Conservation (phyloP, 2,113 vertebrate genomes). For the Sphyrna mokarran region DNA sequence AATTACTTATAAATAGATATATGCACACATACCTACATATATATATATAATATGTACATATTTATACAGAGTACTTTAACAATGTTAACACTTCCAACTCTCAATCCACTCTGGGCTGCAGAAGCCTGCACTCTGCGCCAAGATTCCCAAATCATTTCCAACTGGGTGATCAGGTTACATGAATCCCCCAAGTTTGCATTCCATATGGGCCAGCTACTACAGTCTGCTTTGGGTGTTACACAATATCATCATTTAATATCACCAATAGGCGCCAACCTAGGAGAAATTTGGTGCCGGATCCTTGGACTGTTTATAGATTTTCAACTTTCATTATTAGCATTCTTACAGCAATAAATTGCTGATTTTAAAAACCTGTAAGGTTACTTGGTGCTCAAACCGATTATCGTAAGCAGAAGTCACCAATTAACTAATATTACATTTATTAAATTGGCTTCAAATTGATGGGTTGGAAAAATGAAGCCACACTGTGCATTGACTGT, state of each 20-base stretch:
- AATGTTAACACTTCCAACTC: too few species aligned
- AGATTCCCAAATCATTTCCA: too few species aligned
- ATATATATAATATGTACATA: too few species aligned
- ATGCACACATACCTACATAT: too few species aligned
- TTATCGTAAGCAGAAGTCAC: neutral
- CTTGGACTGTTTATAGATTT: neutral
- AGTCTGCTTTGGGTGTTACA: neutral
- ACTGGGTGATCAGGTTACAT: too few species aligned
- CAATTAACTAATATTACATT: constrained; percentile 13
- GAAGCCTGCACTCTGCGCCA: too few species aligned
- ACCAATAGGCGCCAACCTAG: too few species aligned
- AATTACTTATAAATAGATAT: too few species aligned
- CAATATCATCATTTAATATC: neutral
- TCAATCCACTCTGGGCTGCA: too few species aligned
- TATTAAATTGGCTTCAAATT: constrained; percentile 13
- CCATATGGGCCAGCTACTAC: too few species aligned
- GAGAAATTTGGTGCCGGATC: neutral
- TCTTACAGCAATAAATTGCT: neutral
- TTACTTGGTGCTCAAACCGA: neutral
- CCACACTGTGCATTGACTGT: neutral
- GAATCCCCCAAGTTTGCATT: too few species aligned
- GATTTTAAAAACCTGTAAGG: neutral
- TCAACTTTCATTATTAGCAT: neutral
- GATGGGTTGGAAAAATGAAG: constrained; percentile 4
- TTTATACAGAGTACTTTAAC: too few species aligned